phyloP scores from a whole-genome alignment of 2,888 invertebrate species.

The Calliopum simillimum region DNA sequence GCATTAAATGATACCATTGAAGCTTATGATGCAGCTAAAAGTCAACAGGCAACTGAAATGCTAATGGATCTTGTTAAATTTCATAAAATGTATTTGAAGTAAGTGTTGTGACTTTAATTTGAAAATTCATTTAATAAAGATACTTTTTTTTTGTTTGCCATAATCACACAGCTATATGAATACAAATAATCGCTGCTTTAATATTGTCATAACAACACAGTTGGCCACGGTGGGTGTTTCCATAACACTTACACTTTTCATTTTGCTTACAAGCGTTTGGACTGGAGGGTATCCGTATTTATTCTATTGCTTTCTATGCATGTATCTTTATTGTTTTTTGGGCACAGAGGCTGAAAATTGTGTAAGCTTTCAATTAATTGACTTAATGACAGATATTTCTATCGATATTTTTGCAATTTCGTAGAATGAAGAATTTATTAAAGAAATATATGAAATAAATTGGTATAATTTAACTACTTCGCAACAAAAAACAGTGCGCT shows the following conservation, averaged over 20 bases:
- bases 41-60: neutral
- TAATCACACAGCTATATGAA: too few relatives aligned
- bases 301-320: neutral
- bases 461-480: conserved; percentile 45
- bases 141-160: too few relatives aligned
- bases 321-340: conserved; percentile 24
- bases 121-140: neutral
- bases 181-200: too few relatives aligned
- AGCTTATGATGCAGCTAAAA: neutral
- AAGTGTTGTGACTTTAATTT: neutral
- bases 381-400: conserved; percentile 7
- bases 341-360: conserved; percentile 21
- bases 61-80: conserved; percentile 16
- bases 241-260: conserved; percentile 18
- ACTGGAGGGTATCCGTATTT: conserved; percentile 21
- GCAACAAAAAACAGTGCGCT: conserved; percentile 42
- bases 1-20: neutral
- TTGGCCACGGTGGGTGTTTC: conserved; percentile 27
- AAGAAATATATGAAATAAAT: conserved; percentile 45
- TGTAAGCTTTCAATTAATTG: conserved; percentile 14
- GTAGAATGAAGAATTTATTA: conserved; percentile 46
- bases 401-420: neutral
- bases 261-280: conserved; percentile 17
- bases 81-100: conserved; percentile 26
- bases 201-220: conserved; percentile 15